Evolutionary conservation across 2,113 vertebrate genomes (phyloP), one percentile per base, ranked within the genome.

Genomic region (Clinocottus analis): DNA sequence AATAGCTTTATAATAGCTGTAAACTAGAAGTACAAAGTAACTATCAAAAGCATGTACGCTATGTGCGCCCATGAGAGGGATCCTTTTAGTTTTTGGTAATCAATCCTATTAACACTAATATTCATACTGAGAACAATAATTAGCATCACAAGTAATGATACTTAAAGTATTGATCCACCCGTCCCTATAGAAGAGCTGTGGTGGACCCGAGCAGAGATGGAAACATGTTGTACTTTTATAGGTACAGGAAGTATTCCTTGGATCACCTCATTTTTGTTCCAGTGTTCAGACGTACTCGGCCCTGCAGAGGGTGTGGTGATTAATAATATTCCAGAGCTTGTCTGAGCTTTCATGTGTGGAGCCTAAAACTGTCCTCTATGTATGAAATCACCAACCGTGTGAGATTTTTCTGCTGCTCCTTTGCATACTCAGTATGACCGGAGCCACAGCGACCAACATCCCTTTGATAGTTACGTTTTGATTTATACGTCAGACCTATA

Each of bases 381-480:
- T 17, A 62, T 68, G 56, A 80, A 67, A 77, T 61, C 45, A 23
- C 12, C 27, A 27, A 41, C 33, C 62, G 27, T 35, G 19, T 77
- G 65, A 47, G 31, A 43, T 75, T 39, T 78, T 25, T 81, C 37
- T 65, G 47, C 60, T 58, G 17, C 61, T 74, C 61, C 10, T 80
- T 83, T 75, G 68, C 63, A 64, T 69, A 72, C 14, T 60, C 53
- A 12, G 11, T 25, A 41, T 31, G 25, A 29, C 25, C 25, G n/a
- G 35, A 75, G 37, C 71, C 0, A 1, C 35, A 67, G 39, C 31
- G 25, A 51, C 77, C 41, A 6, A 85, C 86, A 85, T 79, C 43
- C 31, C 69, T 82, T 13, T 29, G 37, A 86, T 84, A 69, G 77
- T 81, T 89, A 56, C 77, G 49, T 74, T 87, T 66, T 82, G 61